These are phyloP conservation scores for Drosophila ambigua DNA, from an alignment of 1,140 invertebrate species.

Conservation along the genomic window DNA sequence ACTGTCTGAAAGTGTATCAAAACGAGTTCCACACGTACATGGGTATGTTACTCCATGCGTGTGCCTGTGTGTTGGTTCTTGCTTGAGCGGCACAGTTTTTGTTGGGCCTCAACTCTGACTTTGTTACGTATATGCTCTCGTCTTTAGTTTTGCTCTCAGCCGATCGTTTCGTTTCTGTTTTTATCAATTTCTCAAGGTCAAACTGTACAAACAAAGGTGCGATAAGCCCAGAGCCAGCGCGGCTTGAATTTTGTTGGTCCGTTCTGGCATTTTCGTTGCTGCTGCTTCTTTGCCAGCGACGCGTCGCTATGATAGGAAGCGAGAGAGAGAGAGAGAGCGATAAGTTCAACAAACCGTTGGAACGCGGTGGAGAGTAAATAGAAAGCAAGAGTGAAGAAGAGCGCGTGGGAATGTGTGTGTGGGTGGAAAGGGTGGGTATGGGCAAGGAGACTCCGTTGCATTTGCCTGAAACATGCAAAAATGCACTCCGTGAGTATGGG, in stretches of 20 bases:
- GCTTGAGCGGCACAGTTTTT: neutral
- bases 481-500: too few species aligned
- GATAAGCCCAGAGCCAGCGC: constrained; percentile 22
- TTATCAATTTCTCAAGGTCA: constrained; percentile 44
- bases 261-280: constrained; percentile 36
- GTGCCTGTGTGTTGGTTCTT: constrained; percentile 8
- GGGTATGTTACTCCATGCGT: neutral
- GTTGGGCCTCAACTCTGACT: constrained; percentile 17
- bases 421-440: neutral
- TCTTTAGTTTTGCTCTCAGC: neutral
- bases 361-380: constrained; percentile 1
- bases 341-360: constrained; percentile 58
- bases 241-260: constrained; percentile 28
- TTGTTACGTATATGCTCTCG: constrained; percentile 15
- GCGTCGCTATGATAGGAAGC: neutral
- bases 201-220: constrained; percentile 15
- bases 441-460: constrained; percentile 14
- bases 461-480: neutral
- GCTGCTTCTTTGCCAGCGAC: neutral
- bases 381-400: constrained; percentile 5
- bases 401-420: neutral
- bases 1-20: constrained; percentile 2
- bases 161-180: constrained; percentile 17
- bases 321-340: constrained; percentile 4
- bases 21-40: constrained; percentile 57